These are phyloP conservation scores for Falco cherrug DNA, from an alignment of 2,797 vertebrate species.

Conservation along the genomic window DNA sequence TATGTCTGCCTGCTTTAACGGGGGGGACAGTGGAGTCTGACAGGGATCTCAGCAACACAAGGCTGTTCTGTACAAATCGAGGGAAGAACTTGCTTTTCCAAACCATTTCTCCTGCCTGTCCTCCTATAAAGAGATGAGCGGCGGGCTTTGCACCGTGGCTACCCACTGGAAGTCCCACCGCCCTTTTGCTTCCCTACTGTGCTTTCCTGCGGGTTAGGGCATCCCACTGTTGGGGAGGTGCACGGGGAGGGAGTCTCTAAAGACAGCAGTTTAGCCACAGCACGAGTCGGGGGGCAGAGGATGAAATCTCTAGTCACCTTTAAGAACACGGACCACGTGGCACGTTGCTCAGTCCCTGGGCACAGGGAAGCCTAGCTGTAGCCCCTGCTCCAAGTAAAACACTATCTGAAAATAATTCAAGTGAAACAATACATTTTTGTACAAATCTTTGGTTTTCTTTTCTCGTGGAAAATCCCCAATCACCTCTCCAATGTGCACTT, in stretches of 20 bases:
- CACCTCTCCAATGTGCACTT: conserved; percentile 4
- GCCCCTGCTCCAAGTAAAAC: not conserved
- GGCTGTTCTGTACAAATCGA: not conserved
- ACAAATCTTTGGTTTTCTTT: not conserved
- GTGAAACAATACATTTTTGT: conserved; percentile 16
- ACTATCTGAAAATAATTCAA: not conserved
- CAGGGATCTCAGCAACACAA: not conserved
- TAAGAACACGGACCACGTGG: not conserved
- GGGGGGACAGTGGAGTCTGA: not conserved
- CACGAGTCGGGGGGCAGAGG: not conserved
- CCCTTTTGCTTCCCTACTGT: not conserved
- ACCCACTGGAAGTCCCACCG: not conserved
- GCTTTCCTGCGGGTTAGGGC: not conserved
- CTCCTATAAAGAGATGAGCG: not conserved
- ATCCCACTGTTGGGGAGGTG: not conserved
- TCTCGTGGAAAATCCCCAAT: conserved; percentile 29
- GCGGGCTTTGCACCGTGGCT: not conserved
- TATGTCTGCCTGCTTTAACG: not conserved
- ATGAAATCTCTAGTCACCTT: not conserved
- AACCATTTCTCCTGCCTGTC: not conserved
- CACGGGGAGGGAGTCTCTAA: not conserved
- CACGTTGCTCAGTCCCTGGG: not conserved
- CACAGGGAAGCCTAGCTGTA: not conserved
- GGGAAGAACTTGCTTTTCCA: not conserved
- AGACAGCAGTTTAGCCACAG: not conserved